phyloP scores from a whole-genome alignment of 2,797 vertebrate genomes.

The Allenopithecus nigroviridis region DNA sequence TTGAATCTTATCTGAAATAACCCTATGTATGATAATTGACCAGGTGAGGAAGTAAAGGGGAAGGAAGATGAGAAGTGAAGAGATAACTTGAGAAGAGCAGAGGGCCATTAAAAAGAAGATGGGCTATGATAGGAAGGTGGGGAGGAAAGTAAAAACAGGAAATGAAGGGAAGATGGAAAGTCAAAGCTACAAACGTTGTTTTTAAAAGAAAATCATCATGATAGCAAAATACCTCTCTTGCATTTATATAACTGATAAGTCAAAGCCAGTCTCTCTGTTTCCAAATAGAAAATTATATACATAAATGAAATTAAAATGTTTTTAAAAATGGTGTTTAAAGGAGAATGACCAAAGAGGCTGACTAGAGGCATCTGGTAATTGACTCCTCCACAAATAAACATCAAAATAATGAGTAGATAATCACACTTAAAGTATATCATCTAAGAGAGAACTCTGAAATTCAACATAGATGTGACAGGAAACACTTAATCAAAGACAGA shows the following conservation, averaged over 20 bases:
- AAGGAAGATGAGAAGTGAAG: background rate
- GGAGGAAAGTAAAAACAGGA: background rate
- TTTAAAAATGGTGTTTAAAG: too few relatives aligned
- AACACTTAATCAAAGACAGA: background rate
- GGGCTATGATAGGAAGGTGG: background rate
- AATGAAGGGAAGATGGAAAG: background rate
- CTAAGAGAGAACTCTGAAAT: background rate
- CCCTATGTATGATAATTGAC: background rate
- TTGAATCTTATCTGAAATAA: background rate
- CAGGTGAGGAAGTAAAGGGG: background rate
- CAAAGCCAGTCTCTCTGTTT: background rate
- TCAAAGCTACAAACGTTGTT: background rate
- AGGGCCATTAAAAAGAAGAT: background rate
- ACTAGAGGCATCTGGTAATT: background rate
- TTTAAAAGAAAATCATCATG: background rate
- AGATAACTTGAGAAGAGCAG: background rate
- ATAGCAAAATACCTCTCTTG: background rate
- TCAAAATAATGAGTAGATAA: background rate
- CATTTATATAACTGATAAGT: background rate
- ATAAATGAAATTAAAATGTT: background rate
- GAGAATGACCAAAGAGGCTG: background rate
- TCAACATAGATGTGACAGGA: background rate
- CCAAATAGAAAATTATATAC: background rate
- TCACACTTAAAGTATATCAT: background rate
- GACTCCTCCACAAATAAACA: background rate